Base-by-base conservation (phyloP, 2,888 invertebrate genomes). In the Cephus pulcher region DNA sequence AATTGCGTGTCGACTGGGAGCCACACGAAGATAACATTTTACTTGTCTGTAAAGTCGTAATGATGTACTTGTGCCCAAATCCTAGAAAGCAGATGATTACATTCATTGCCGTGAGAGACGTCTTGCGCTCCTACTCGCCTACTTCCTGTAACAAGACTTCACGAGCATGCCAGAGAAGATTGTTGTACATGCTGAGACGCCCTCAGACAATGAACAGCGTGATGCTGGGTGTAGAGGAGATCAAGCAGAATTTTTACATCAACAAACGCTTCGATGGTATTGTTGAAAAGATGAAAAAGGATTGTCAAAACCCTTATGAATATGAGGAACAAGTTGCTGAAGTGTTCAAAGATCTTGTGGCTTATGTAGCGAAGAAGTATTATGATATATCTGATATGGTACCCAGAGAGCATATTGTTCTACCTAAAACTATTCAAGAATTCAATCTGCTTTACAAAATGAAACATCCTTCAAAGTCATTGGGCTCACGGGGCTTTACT, bases 21-120 rank as follows among this genome's bases (percentile, higher is more conserved):
- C 88, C 93, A 0, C 92, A 93, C 69, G 97, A 97, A 90, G 96
- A 96, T 90, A 94, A 94, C 73, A 90, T 95, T 77, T 88, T 97
- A 3, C 91, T 95, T 74, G 92, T 96, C 81, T 94, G 95, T 82
- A 95, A 95, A 84, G 94, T 95, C 0, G 95, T 95, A 0, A 93
- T 93, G 81, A 88, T 93, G 79, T 94, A 94, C 79, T 92, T 93
- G 82, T 93, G 85, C 78, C 93, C 88, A 4, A 92, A 85, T 81
- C 89, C 88, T 1, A 90, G 91, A 11, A 92, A 91, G 75, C 92
- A 93, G 84, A 86, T 89, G 80, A 91, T 91, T 32, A 91, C 91
- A 0, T 93, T 92, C 78, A 91, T 92, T 0, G 90, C 92, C 0
- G 89, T 94, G 1, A 92, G 95, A 12, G 95, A 95, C 84, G 90